These are phyloP conservation scores for Pelecanus crispus DNA, from an alignment of 2,113 vertebrate species.

Conservation along the genomic window DNA sequence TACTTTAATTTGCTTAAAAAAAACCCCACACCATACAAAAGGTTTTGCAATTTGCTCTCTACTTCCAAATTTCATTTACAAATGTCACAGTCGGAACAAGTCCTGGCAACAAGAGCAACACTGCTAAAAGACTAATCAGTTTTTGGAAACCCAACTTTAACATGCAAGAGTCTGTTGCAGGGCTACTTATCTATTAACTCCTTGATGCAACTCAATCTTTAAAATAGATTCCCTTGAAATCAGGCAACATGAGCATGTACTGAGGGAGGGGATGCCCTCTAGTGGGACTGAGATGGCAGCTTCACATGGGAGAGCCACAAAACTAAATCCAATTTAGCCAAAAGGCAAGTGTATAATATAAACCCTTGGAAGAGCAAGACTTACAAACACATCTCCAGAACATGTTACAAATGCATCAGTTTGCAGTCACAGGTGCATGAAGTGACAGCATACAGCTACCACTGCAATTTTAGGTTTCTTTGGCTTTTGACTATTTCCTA, in stretches of 20 bases:
- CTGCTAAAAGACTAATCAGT: not conserved
- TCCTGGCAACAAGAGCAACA: not conserved
- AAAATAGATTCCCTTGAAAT: not conserved
- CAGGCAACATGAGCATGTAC: not conserved
- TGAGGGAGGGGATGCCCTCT: conserved; percentile 11
- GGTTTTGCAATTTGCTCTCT: not conserved
- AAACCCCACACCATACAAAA: not conserved
- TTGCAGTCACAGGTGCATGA: not conserved
- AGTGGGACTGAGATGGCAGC: not conserved
- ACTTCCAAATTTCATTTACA: not conserved
- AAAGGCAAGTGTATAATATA: not conserved
- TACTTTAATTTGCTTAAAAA: not conserved
- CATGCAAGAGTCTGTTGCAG: not conserved
- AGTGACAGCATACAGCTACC: not conserved
- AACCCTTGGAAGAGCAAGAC: not conserved
- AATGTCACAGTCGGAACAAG: not conserved
- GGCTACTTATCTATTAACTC: not conserved
- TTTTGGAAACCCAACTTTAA: not conserved
- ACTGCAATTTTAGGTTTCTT: not conserved
- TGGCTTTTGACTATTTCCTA: not conserved
- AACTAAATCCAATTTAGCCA: not conserved
- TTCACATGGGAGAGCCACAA: not conserved
- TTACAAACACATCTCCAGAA: not conserved
- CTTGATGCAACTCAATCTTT: not conserved
- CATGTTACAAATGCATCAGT: not conserved